phyloP scores from a whole-genome alignment of 64 coral and sea anemone species.

The Hydrozoanthus tunicans region DNA sequence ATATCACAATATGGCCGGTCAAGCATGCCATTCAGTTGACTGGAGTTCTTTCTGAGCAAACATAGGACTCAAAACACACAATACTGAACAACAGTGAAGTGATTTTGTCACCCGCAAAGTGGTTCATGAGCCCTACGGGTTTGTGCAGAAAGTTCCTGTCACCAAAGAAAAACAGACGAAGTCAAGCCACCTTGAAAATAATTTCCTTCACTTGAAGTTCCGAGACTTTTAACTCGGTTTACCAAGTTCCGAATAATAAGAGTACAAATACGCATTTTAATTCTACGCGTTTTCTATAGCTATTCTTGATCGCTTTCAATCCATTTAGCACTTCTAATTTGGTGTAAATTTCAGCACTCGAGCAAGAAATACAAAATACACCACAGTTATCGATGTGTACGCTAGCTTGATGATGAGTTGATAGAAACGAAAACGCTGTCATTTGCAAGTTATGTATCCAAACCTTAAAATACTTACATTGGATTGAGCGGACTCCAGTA shows the following conservation, averaged over 20 bases:
- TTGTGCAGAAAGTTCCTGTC: conserved; percentile 11
- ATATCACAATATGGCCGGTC: conserved; percentile 45
- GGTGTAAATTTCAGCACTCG: background rate
- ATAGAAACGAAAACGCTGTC: conserved; percentile 58
- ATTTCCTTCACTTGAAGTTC: conserved; percentile 13
- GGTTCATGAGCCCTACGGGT: background rate
- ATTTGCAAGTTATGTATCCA: conserved; percentile 47
- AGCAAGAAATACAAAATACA: background rate
- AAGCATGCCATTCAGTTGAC: conserved; percentile 14
- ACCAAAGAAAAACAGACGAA: conserved; percentile 43
- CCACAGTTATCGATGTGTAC: background rate
- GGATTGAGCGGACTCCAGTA: conserved; percentile 58
- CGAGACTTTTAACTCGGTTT: conserved; percentile 25
- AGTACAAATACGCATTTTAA: conserved; percentile 26
- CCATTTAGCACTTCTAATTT: background rate
- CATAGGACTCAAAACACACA: background rate
- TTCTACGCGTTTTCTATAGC: conserved; percentile 3
- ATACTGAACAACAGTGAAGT: conserved; percentile 11
- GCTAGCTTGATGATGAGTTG: conserved; percentile 42
- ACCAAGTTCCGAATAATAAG: conserved; percentile 12
- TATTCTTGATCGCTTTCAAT: conserved; percentile 5
- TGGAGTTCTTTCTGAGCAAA: background rate
- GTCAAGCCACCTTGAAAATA: background rate
- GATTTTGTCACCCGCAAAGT: conserved; percentile 10
- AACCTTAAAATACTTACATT: conserved; percentile 39